Base-by-base conservation (phyloP, 2,797 vertebrate species). In the Anguilla pacifica region DNA sequence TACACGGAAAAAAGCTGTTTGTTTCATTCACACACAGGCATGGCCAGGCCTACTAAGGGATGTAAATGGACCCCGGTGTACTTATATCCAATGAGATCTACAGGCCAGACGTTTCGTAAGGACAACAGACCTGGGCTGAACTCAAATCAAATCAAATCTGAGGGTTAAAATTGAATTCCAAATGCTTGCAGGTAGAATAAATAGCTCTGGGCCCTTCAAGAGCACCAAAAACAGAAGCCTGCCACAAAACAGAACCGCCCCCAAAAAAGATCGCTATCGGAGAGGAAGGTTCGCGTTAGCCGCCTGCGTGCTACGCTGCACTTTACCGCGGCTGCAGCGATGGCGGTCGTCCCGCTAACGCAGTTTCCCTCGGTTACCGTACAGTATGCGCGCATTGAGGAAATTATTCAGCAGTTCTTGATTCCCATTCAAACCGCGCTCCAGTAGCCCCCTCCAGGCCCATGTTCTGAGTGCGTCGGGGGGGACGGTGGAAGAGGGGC, bases 151-250 rank as follows among this genome's bases (percentile, higher is more conserved):
- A 74, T 74, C 70, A 25, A 74, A 74, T 74, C 61, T 31, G 70
- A 1, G n/a, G 70, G 70, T 31, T 74, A 74, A 74, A 74, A 74
- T 13, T 74, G 70, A 74, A 74, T 74, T 74, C 70, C 70, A 35
- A 35, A 31, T 3, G 70, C 70, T 31, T 74, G 9, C 31, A 74
- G 70, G 28, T 74, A 31, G n/a, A 74, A 74, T 74, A 74, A 74
- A 74, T 31, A 31, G 3, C 70, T 35, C 13, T 28, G 35, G 70
- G 70, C 70, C 31, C 15, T 74, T 1, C 11, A 13, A 74, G 28
- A 31, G 5, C 31, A 74, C 70, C 70, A 35, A 10, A 35, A 35
- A 35, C 31, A 35, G n/a, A 13, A 35, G 70, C 28, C n/a, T 31
- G n/a, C 70, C 70, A 28, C 11, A 28, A 3, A 74, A 9, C 2